These are phyloP conservation scores for silkworm (Bombyx mori) DNA, from an alignment of 1,140 invertebrate species.

Conservation along the genomic window DNA sequence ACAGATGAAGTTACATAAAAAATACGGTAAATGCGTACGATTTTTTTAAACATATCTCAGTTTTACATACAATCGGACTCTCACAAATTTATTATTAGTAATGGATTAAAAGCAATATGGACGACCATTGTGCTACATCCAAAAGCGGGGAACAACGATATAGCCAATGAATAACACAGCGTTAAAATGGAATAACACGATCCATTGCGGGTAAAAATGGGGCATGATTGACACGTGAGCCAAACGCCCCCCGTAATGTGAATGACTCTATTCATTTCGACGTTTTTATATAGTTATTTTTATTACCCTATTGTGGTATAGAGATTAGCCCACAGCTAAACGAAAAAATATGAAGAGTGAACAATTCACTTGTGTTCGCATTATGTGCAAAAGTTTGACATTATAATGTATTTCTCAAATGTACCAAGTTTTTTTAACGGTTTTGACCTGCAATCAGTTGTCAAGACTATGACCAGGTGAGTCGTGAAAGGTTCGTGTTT, in stretches of 20 bases:
- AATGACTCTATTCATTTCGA: constrained; percentile 34
- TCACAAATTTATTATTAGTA: constrained; percentile 20
- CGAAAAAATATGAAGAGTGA: constrained; percentile 25
- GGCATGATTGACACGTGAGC: constrained; percentile 64
- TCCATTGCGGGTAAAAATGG: constrained; percentile 36
- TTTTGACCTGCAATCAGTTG: no score
- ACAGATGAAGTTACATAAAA: no score
- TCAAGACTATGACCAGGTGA: no score
- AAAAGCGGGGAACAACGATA: constrained; percentile 39
- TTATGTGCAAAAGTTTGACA: no score
- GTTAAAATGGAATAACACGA: constrained; percentile 55
- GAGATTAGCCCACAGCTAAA: constrained; percentile 43
- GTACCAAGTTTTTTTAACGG: no score
- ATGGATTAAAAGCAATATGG: constrained; percentile 32
- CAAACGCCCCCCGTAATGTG: constrained; percentile 37
- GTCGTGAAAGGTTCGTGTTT: no score
- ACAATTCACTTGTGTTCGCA: no score
- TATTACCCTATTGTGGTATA: constrained; percentile 46
- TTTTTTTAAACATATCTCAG: not conserved
- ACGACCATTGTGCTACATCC: constrained; percentile 29
- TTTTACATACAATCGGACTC: constrained; percentile 10
- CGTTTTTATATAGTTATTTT: constrained; percentile 48
- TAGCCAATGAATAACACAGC: constrained; percentile 56
- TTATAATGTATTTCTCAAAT: no score
- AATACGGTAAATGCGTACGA: constrained; percentile 2